Evolutionary conservation across 2,888 invertebrate genomes (phyloP), one percentile per base, ranked within the genome.

Genomic region (Asteroscopus sphinx): DNA sequence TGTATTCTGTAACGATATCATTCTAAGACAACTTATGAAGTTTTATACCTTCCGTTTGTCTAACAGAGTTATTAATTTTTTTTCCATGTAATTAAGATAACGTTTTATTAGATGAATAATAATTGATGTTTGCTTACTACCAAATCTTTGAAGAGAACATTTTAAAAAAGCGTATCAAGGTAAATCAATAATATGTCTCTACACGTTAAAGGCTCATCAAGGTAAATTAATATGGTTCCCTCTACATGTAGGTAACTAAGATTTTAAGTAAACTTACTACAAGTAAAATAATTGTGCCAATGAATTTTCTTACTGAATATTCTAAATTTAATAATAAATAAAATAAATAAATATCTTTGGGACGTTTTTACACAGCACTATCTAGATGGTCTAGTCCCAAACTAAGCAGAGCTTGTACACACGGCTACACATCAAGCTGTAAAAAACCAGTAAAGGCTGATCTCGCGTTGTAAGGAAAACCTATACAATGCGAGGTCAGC

Each of bases 1-100:
- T 17, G 48, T 44, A 61, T 55, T 39, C 39, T 35, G 28, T 36
- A 46, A 40, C 54, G 44, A 47, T 47, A 26, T 44, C 28, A 60
- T 56, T 70, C 36, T 53, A 25, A 44, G 44, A 35, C 42, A 56
- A 61, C 45, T 46, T 53, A 39, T 46, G 28, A 45, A 32, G 53
- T 42, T 53, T 15, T 37, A 45, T 55, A 30, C 57, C 47, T 45
- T 63, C 40, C 45, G 15, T 36, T 45, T 42, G 16, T 28, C 37
- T 47, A 12, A 17, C 32, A 16, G 13, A 33, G 44, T 39, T 41
- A 36, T 44, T 47, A 25, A 13, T 52, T 28, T 21, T 44, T 11
- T 33, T 42, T 15, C n/a, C 15, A 17, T 35, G 5, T 21, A 25
- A 30, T 6, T n/a, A 26, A 11, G 25, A 7, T 44, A 40, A 40